Evolutionary conservation across 2,797 vertebrate species (phyloP).

Genomic region (Brotula barbata): DNA sequence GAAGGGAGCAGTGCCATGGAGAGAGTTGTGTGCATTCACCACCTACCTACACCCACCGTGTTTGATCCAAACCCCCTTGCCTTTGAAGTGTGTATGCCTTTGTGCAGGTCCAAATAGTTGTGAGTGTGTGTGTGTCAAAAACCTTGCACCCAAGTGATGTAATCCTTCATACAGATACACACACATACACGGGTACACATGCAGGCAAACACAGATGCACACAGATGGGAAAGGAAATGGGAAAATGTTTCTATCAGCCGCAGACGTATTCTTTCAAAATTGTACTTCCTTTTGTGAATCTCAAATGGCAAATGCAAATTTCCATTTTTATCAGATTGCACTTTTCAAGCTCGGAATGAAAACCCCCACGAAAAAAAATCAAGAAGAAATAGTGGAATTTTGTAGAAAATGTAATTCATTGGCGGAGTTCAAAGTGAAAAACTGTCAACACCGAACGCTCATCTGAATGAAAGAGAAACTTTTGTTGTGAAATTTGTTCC

Average conservation of each 20-base stretch:
- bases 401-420: no score
- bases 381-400: no score
- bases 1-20: constrained; percentile 64
- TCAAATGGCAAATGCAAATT: constrained; percentile 44
- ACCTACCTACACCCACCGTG: constrained; percentile 60
- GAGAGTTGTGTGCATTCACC: constrained; percentile 68
- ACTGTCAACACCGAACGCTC: no score
- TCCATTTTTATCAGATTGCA: constrained; percentile 30
- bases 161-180: constrained; percentile 48
- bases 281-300: constrained; percentile 27
- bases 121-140: constrained; percentile 32
- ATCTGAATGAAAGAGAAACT: no score
- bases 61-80: constrained; percentile 71
- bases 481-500: no score
- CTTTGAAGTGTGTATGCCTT: constrained; percentile 76
- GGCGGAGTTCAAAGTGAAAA: no score
- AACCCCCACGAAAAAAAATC: no score
- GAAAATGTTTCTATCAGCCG: constrained; percentile 43
- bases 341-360: constrained; percentile 16
- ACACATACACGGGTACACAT: constrained; percentile 12
- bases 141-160: constrained; percentile 57
- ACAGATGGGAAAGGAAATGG: constrained; percentile 43
- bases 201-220: constrained; percentile 21
- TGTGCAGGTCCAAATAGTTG: constrained; percentile 69
- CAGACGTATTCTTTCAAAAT: constrained; percentile 35